phyloP scores from a whole-genome alignment of 2,888 invertebrate genomes.

The Epistrophe grossulariae region DNA sequence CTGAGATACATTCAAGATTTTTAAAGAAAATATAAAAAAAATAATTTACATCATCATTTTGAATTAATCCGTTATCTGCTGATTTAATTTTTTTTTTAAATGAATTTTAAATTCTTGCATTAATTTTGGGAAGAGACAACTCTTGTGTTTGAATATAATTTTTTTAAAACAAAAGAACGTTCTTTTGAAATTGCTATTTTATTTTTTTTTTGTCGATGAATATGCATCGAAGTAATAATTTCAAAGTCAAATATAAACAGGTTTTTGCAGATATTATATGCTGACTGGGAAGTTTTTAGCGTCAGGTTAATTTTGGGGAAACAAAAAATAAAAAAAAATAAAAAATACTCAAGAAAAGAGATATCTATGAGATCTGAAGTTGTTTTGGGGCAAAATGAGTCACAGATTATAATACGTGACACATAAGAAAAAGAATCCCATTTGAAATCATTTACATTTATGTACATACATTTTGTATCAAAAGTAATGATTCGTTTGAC shows the following conservation, averaged over 20 bases:
- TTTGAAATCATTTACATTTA: constrained; percentile 34
- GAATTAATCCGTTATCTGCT: constrained; percentile 39
- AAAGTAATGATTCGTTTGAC: constrained; percentile 54
- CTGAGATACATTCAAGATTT: neutral
- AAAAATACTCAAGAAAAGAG: neutral
- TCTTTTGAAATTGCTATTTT: neutral
- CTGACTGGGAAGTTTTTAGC: neutral
- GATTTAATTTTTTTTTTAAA: constrained; percentile 30
- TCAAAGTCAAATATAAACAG: constrained; percentile 16
- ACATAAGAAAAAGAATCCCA: constrained; percentile 28
- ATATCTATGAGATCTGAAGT: constrained; percentile 35
- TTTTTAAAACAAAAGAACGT: constrained; percentile 14
- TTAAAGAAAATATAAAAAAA: neutral
- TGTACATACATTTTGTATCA: constrained; percentile 39
- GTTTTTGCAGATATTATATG: constrained; percentile 3
- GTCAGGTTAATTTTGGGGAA: neutral
- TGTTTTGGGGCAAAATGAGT: constrained; percentile 50
- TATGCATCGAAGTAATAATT: constrained; percentile 30
- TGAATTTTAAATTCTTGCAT: constrained; percentile 29
- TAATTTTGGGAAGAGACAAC: neutral
- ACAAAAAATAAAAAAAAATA: too few relatives aligned
- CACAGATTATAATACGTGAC: constrained; percentile 58
- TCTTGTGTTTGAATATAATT: neutral
- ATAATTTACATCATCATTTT: constrained; percentile 50
- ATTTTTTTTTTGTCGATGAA: constrained; percentile 19